Percentiles rank a stretch among this genome's conserved stretches.
Conservation (phyloP, 2,888 invertebrate genomes). For the Cremastobaeus sp. region DNA sequence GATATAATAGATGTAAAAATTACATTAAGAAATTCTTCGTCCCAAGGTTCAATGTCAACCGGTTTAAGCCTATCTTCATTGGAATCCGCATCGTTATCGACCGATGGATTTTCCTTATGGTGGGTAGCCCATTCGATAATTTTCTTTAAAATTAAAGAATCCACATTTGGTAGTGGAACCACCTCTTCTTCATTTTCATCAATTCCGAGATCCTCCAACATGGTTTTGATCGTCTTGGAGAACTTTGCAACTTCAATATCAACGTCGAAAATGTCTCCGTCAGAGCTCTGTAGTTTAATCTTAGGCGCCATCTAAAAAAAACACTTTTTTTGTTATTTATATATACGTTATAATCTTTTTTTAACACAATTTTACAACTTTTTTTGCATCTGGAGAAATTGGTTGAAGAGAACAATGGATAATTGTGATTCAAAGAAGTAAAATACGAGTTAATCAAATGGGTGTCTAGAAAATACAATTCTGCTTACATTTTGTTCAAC, state of each 20-base stretch:
- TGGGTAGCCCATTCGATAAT: slow-evolving; percentile 95
- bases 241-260: slow-evolving; percentile 98
- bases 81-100: slow-evolving; percentile 97
- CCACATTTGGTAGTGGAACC: slow-evolving; percentile 97
- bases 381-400: too few relatives aligned
- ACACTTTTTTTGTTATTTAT: background rate
- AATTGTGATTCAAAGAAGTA: too few relatives aligned
- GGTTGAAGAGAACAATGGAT: too few relatives aligned
- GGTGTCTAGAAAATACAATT: too few relatives aligned
- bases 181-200: slow-evolving; percentile 96
- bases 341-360: too few relatives aligned
- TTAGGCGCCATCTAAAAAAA: slow-evolving; percentile 36
- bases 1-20: slow-evolving; percentile 4
- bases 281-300: slow-evolving; percentile 92
- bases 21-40: slow-evolving; percentile 96
- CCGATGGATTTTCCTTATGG: slow-evolving; percentile 96
- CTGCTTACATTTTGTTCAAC: too few relatives aligned
- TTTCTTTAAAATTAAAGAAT: slow-evolving; percentile 96
- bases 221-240: slow-evolving; percentile 98
- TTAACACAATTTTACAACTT: too few relatives aligned
- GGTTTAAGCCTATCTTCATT: slow-evolving; percentile 99
- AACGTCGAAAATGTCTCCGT: slow-evolving; percentile 96
- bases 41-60: slow-evolving; percentile 99
- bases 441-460: too few relatives aligned
- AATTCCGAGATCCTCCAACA: slow-evolving; percentile 97